Conservation (phyloP, 2,797 vertebrate genomes). For the Numenius phaeopus region DNA sequence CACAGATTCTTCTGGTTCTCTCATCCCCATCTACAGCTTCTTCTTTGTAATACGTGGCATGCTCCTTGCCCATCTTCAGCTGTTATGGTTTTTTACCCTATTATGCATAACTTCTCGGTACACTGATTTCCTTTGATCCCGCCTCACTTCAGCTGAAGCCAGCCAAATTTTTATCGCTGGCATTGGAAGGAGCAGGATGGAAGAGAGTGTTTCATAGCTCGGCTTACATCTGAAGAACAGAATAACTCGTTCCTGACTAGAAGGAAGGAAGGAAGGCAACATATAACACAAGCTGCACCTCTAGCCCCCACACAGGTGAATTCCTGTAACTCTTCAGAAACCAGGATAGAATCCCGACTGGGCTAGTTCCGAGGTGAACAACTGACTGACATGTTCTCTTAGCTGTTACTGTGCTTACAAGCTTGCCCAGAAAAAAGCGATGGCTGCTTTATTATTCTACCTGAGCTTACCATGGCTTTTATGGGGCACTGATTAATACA, state of each 20-base stretch:
- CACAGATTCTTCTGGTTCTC: background rate
- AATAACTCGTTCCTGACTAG: background rate
- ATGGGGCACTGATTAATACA: background rate
- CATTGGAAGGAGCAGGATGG: background rate
- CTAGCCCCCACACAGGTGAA: background rate
- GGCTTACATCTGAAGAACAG: background rate
- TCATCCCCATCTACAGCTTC: background rate
- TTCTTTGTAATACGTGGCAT: too few species aligned
- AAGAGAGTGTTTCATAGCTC: background rate
- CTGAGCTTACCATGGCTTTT: background rate
- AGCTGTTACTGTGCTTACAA: background rate
- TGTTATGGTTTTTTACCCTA: fast-evolving
- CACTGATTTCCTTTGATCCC: background rate
- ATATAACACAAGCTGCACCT: background rate
- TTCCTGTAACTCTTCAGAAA: background rate
- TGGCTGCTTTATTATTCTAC: background rate
- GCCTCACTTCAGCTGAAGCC: background rate
- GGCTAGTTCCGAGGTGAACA: background rate
- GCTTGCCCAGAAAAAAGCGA: background rate
- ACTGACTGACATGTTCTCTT: fast-evolving
- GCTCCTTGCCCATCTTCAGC: background rate
- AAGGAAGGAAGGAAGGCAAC: background rate
- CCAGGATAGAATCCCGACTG: background rate
- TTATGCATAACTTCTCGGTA: background rate
- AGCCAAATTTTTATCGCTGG: background rate